A percentile compares a stretch with the other conserved stretches of the same genome.
Conservation (phyloP, 1,140 invertebrate species). For the Hermetia illucens region DNA sequence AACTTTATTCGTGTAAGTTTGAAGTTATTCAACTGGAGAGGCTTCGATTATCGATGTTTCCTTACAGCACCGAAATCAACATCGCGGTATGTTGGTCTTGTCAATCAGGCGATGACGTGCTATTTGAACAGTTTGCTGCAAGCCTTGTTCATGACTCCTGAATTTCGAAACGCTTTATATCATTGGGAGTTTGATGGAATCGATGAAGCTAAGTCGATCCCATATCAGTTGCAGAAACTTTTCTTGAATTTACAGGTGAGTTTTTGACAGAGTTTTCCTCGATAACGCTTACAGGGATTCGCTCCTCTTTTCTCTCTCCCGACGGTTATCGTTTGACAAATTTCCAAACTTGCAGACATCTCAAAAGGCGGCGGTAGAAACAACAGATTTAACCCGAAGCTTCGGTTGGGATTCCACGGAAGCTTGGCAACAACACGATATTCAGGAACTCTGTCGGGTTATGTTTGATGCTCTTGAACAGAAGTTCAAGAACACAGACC, state of each 20-base stretch:
- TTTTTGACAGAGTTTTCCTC: background rate
- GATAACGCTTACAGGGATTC: background rate
- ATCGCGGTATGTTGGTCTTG: slow-evolving; percentile 65
- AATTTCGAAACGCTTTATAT: slow-evolving; percentile 83
- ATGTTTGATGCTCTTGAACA: slow-evolving; percentile 87
- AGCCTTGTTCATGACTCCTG: slow-evolving; percentile 87
- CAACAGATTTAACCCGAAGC: slow-evolving; percentile 73
- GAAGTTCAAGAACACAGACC: slow-evolving; percentile 72
- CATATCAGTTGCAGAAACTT: slow-evolving; percentile 75
- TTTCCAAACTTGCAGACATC: no score
- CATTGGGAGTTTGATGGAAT: slow-evolving; percentile 69
- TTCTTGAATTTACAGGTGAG: slow-evolving; percentile 73
- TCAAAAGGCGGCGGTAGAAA: slow-evolving; percentile 60
- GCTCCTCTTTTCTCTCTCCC: no score
- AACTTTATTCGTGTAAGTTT: no score
- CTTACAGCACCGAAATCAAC: slow-evolving; percentile 8
- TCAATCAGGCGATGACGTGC: slow-evolving; percentile 91
- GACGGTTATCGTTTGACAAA: no score
- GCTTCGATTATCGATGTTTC: slow-evolving; percentile 7
- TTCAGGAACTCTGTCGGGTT: slow-evolving; percentile 79
- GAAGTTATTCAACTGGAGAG: slow-evolving; percentile 10
- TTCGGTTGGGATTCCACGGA: slow-evolving; percentile 87
- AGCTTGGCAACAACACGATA: slow-evolving; percentile 88
- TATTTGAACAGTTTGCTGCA: slow-evolving; percentile 85
- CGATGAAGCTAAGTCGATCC: slow-evolving; percentile 59